Base-by-base conservation (phyloP, 2,797 vertebrate species). In the Eurystomus glaucurus region DNA sequence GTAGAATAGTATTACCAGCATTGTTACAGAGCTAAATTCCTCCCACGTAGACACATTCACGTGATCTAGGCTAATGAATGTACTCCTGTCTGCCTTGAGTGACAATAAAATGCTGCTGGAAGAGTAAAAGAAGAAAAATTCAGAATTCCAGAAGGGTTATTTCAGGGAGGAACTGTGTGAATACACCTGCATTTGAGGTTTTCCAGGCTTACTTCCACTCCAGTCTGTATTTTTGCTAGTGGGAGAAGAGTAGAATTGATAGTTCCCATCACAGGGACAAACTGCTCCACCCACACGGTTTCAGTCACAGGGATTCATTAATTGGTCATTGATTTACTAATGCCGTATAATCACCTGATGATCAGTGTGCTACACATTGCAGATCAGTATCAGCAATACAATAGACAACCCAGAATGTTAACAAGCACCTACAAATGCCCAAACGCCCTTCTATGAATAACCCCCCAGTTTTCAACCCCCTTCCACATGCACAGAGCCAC, bases 351-450 rank as follows among this genome's bases (percentile, higher is more conserved):
- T 82, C 35, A 51, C 2, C 4, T 54, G 46, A 57, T 52, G 15
- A 78, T 72, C 33, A 61, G 35, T 13, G 26, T 83, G 41, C 37
- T 65, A 31, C 5, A 37, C 0, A 0, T 31, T 6, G 0, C 0
- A 43, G 64, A 52, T 75, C 43, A 2, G 2, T 77, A 60, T 23
- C 25, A 37, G 14, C 52, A 50, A 41, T 46, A 23, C 12, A 61
- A 43, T 5, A 87, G 37, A 33, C 61, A 82, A 65, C 8, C 25
- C 16, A 39, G 51, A 76, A 58, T 11, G 7, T 31, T 89, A 87
- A 65, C 19, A 75, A 86, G 57, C 7, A 57, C 4, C 31, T 50
- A 21, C 37, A 85, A 66, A 65, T 54, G 48, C 17, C 29, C 69
- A 13, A 65, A 65, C 16, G 58, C 3, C 14, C 10, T 69, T 43